Evolutionary conservation across 1,140 invertebrate genomes (phyloP), one percentile per base, ranked within the genome.

Genomic region (Babylonia areolata): DNA sequence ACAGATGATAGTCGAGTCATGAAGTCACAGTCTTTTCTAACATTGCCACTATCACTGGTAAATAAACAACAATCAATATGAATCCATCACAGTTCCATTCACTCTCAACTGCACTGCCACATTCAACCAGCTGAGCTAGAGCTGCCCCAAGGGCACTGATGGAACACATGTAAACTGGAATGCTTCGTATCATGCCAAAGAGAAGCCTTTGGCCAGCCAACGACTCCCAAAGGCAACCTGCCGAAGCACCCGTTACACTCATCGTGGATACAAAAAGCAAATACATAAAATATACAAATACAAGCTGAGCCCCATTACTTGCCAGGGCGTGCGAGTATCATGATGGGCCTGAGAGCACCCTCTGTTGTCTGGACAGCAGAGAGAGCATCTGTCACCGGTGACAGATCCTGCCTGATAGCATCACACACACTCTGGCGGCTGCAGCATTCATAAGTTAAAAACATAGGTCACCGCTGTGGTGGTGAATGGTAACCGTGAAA

Each of bases 401-500:
- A 73, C 69, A 51, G 82, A 84, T 39, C 69, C 37, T 84, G 82
- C 64, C 20, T 64, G 78, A 40, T 82, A 23, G 20, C 35, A 69
- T 69, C 20, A 75, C 37, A 35, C 5, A 12, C 17, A 40, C 23
- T 9, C 64, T 28, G 37, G 42, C 82, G 64, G 69, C 82, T 84
- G 64, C 64, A 46, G 82, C 82, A 58, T 82, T 82, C 42, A 69
- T 84, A 84, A 84, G 82, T 46, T 64, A 46, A 84, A 84, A 84
- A 82, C 37, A 69, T 15, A 46, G 64, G 64, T 84, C 64, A 40
- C 82, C 37, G 39, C 17, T 84, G 64, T 42, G 82, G 40, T 84
- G 82, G 82, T 42, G 40, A n/a, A 84, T 39, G 40, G 82, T 31
- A 40, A 84, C 40, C 69, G 64, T 39, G 31, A 71, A 84, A 84